phyloP scores from a whole-genome alignment of 1,140 invertebrate species.

The Sesamia nonagrioides region DNA sequence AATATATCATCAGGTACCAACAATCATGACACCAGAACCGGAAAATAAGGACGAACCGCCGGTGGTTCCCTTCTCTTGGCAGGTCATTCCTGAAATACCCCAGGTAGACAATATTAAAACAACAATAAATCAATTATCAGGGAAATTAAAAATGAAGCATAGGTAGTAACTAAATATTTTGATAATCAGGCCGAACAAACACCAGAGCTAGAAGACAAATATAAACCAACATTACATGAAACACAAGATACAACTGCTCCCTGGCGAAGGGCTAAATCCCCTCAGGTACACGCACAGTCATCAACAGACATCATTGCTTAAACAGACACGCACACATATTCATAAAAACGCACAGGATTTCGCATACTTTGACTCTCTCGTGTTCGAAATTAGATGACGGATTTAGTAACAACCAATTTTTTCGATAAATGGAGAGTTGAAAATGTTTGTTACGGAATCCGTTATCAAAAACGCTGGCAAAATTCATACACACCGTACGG shows the following conservation, averaged over 20 bases:
- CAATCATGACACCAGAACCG: slow-evolving; percentile 65
- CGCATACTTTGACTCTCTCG: slow-evolving; percentile 19
- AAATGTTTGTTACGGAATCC: slow-evolving; percentile 43
- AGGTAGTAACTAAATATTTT: slow-evolving; percentile 49
- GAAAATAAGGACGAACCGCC: slow-evolving; percentile 76
- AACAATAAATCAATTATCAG: slow-evolving; percentile 38
- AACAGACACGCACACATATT: slow-evolving; percentile 43
- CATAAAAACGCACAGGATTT: slow-evolving; percentile 41
- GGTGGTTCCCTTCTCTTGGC: slow-evolving; percentile 79
- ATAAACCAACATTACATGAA: slow-evolving; percentile 77
- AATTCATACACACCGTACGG: slow-evolving; percentile 63
- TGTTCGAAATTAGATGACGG: slow-evolving; percentile 23
- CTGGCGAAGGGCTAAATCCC: slow-evolving; percentile 77
- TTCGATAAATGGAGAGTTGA: slow-evolving; percentile 9
- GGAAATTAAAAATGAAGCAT: slow-evolving; percentile 9
- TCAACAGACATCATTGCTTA: slow-evolving; percentile 51
- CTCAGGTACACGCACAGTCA: slow-evolving; percentile 68
- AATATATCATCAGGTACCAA: slow-evolving; percentile 69
- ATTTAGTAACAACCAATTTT: slow-evolving; percentile 20
- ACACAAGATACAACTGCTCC: slow-evolving; percentile 67
- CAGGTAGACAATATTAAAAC: slow-evolving; percentile 70
- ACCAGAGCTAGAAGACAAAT: slow-evolving; percentile 79
- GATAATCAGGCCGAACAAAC: slow-evolving; percentile 80
- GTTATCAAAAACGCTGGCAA: slow-evolving; percentile 32
- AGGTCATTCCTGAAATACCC: slow-evolving; percentile 82